Evolutionary conservation across 1,140 invertebrate species (phyloP).

Genomic region (Hormaphis cornu): DNA sequence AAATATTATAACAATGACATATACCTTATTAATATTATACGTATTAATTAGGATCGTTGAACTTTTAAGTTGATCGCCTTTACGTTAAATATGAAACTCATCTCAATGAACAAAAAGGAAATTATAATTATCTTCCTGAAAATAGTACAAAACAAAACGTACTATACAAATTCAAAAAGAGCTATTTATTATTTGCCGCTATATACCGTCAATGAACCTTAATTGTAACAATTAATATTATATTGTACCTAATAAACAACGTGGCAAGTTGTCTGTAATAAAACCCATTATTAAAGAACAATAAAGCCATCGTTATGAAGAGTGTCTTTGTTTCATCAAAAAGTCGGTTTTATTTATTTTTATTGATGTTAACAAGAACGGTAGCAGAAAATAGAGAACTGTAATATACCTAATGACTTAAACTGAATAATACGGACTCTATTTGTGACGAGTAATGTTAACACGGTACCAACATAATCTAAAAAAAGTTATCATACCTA

Average conservation of each 20-base stretch:
- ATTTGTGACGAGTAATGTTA: background rate
- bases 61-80: no score
- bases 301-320: conserved; percentile 10
- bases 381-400: background rate
- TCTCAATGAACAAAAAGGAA: no score
- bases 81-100: no score
- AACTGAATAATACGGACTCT: background rate
- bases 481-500: no score
- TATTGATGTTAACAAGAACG: background rate
- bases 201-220: background rate
- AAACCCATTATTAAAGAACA: conserved; percentile 11
- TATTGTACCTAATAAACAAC: conserved; percentile 1
- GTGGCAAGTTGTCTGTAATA: background rate
- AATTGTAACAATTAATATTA: conserved; percentile 24
- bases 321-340: conserved; percentile 2
- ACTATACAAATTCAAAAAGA: background rate
- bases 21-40: no score
- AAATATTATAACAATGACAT: no score
- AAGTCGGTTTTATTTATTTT: conserved; percentile 3
- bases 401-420: background rate
- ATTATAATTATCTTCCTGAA: no score
- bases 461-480: no score
- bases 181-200: background rate
- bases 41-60: no score
- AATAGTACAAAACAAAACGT: no score